A percentile compares a stretch with the other conserved stretches of the same genome.
These are phyloP conservation scores for Marmota monax DNA, from an alignment of 2,113 vertebrate species.

Conservation along the genomic window DNA sequence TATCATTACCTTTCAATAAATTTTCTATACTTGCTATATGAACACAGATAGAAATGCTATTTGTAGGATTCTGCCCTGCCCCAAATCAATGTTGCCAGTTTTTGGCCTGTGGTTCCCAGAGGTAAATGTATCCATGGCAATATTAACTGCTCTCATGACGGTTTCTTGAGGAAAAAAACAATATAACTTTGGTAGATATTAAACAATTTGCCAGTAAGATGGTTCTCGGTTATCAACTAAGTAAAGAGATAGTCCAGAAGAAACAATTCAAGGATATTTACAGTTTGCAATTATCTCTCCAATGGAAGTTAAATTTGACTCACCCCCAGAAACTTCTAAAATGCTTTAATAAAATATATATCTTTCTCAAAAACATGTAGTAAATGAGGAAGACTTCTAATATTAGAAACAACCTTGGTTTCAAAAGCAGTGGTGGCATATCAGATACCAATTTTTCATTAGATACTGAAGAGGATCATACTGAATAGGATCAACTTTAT, in stretches of 20 bases:
- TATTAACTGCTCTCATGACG: neutral
- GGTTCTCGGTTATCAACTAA: neutral
- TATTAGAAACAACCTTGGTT: neutral
- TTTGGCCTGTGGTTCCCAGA: neutral
- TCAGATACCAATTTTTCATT: neutral
- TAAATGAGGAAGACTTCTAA: neutral
- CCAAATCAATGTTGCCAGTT: neutral
- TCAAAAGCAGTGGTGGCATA: neutral
- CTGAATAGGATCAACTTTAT: neutral
- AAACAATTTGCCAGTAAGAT: constrained; percentile 53
- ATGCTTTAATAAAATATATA: neutral
- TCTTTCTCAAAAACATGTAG: neutral
- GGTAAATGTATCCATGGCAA: neutral
- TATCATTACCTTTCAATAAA: neutral
- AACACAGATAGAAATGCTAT: neutral
- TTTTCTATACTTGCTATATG: neutral
- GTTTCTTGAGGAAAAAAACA: neutral
- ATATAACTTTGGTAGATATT: neutral
- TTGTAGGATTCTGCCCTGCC: neutral
- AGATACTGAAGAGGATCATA: neutral
- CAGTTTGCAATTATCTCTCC: constrained; percentile 12
- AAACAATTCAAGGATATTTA: constrained; percentile 52
- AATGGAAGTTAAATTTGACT: constrained; percentile 28
- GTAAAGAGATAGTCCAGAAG: constrained; percentile 26
- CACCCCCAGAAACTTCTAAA: neutral